Evolutionary conservation across 2,888 invertebrate species (phyloP).

Genomic region (Coelinius sp.): DNA sequence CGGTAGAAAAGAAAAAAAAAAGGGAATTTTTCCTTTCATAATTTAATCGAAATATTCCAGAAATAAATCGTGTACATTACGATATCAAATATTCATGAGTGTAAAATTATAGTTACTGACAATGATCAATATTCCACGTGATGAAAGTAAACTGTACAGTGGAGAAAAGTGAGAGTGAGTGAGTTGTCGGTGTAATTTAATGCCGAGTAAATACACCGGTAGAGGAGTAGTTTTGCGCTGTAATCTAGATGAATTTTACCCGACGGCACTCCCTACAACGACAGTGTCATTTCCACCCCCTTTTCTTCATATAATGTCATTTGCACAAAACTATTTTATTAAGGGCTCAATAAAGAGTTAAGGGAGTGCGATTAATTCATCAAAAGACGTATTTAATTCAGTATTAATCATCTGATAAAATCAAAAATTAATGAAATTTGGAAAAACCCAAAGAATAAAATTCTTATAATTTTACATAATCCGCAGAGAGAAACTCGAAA

Average conservation of each 20-base stretch:
- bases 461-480: conserved; percentile 47
- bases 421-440: too few relatives aligned
- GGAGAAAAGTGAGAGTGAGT: conserved; percentile 42
- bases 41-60: not conserved
- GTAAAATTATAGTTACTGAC: conserved; percentile 42
- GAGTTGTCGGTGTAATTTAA: conserved; percentile 65
- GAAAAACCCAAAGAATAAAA: conserved; percentile 38
- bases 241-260: conserved; percentile 65
- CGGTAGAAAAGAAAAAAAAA: too few relatives aligned
- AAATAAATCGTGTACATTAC: not conserved
- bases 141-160: conserved; percentile 64
- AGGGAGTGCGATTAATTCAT: not conserved
- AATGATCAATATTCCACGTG: conserved; percentile 66
- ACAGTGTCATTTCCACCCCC: conserved; percentile 45
- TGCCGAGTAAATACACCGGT: conserved; percentile 64
- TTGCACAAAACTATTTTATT: conserved; percentile 22
- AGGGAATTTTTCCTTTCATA: not conserved
- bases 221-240: conserved; percentile 48
- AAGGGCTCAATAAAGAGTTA: not conserved
- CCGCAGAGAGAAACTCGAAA: conserved; percentile 6
- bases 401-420: too few relatives aligned
- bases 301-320: conserved; percentile 25
- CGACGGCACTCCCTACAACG: conserved; percentile 51
- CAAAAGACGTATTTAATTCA: too few relatives aligned
- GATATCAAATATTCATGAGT: conserved; percentile 54